Conservation (phyloP, 2,797 vertebrate genomes). For the Neopelma chrysocephalum region DNA sequence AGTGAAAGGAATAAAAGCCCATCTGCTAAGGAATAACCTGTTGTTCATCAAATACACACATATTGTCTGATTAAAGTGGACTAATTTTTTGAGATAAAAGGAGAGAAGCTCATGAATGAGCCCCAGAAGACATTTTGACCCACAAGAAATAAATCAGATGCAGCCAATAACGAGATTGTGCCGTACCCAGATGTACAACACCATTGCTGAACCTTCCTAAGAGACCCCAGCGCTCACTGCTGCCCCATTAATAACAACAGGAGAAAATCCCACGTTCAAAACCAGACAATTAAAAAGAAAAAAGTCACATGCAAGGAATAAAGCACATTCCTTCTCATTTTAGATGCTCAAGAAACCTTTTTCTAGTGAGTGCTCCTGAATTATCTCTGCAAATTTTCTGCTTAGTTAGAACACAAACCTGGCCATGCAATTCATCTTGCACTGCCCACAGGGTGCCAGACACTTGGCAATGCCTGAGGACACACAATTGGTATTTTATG, state of each 20-base stretch:
- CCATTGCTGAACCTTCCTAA: neutral
- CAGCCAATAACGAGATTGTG: neutral
- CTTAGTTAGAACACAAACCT: neutral
- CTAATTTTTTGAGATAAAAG: neutral
- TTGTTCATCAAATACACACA: neutral
- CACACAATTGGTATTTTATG: neutral
- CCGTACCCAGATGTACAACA: neutral
- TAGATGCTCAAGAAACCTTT: neutral
- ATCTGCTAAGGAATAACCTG: slow-evolving; percentile 19
- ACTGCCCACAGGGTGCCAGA: neutral
- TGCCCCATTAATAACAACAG: neutral
- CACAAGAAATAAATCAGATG: neutral
- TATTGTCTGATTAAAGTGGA: slow-evolving; percentile 7
- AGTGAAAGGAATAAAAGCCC: neutral
- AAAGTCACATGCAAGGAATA: neutral
- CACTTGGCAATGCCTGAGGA: neutral
- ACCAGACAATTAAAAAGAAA: neutral
- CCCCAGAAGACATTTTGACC: neutral
- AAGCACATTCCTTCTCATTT: neutral
- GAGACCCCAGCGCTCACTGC: neutral
- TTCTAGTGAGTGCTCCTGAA: neutral
- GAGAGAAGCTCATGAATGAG: neutral
- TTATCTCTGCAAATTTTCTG: neutral
- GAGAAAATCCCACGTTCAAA: neutral
- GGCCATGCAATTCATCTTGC: neutral